Evolutionary conservation across 2,113 vertebrate genomes (phyloP), one percentile per base, ranked within the genome.

Genomic region (Dendrocopos noguchii): DNA sequence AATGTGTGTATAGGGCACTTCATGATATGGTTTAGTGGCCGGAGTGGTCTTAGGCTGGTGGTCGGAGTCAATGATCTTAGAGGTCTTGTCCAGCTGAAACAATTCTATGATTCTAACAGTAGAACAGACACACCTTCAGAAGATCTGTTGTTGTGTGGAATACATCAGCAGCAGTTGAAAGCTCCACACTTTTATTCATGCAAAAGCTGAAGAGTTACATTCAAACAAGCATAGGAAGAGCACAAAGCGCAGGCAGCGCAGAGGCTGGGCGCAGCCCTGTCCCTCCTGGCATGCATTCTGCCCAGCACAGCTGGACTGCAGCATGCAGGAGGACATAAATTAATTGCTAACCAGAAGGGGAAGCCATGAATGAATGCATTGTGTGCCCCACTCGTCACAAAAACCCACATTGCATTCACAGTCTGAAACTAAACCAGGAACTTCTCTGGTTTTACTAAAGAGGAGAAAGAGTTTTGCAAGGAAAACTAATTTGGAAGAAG

Each of bases 311-410:
- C 82, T 89, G 68, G 17, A 70, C 0, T 21, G 0, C 75, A 89
- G 55, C 39, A 19, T 7, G 36, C 64, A n/a, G 63, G 5, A 59
- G 63, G 11, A 84, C 12, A 64, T 12, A 59, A 79, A 46, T 52
- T 0, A 27, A 82, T 64, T 77, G n/a, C 68, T 53, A 64, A 85
- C 11, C 19, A 59, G 60, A 82, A 65, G 4, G 29, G 18, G 18
- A 63, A 89, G 46, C 1, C 0, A 4, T 6, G 79, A 61, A 63
- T 15, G 8, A 79, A 68, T 7, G 46, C 0, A 0, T 20, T 85
- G 47, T 42, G 67, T 73, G 60, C 10, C 64, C 67, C 15, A 9
- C 6, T 10, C 18, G 17, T 81, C 46, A 47, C 2, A 28, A 63
- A 84, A 84, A 17, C 4, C 81, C 3, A 8, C 66, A 55, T 14